Conservation (phyloP, 2,888 invertebrate genomes). For the Rambutsinella grinnellia region DNA sequence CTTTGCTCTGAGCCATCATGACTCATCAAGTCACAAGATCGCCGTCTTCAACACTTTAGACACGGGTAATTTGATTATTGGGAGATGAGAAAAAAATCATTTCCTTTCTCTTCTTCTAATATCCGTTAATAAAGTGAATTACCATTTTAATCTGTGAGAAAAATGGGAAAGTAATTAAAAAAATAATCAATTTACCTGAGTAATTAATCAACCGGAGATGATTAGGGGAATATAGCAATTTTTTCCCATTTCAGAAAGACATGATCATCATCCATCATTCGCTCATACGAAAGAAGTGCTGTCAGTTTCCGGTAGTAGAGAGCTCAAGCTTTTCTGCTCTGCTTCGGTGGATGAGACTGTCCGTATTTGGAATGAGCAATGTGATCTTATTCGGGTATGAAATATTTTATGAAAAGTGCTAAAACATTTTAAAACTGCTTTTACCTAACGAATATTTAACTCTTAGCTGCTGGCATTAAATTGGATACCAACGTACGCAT, state of each 20-base stretch:
- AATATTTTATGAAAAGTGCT: not conserved
- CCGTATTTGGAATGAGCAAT: slow-evolving; percentile 62
- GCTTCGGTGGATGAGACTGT: slow-evolving; percentile 63
- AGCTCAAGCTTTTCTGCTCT: slow-evolving; percentile 62
- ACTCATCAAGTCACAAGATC: slow-evolving; percentile 57
- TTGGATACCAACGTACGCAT: slow-evolving; percentile 56
- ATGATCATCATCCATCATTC: slow-evolving; percentile 56
- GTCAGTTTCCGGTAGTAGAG: slow-evolving; percentile 54
- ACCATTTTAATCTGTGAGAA: not conserved
- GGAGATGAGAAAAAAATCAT: slow-evolving; percentile 32
- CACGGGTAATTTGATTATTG: slow-evolving; percentile 46
- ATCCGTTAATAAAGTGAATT: slow-evolving; percentile 7
- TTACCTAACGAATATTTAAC: not conserved
- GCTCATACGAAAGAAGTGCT: slow-evolving; percentile 61
- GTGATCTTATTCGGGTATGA: slow-evolving; percentile 60
- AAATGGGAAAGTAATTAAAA: not conserved
- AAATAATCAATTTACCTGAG: slow-evolving; percentile 29
- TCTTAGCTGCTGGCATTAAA: slow-evolving; percentile 58
- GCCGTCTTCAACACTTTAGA: slow-evolving; percentile 63
- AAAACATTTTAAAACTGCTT: not conserved
- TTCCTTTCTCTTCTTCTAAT: slow-evolving; percentile 16
- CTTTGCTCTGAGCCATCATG: slow-evolving; percentile 61
- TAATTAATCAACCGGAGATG: slow-evolving; percentile 39
- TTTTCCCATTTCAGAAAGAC: slow-evolving; percentile 62
- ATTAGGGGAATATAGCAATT: slow-evolving; percentile 20